phyloP scores from a whole-genome alignment of 2,888 invertebrate genomes.

The Spodoptera exigua region DNA sequence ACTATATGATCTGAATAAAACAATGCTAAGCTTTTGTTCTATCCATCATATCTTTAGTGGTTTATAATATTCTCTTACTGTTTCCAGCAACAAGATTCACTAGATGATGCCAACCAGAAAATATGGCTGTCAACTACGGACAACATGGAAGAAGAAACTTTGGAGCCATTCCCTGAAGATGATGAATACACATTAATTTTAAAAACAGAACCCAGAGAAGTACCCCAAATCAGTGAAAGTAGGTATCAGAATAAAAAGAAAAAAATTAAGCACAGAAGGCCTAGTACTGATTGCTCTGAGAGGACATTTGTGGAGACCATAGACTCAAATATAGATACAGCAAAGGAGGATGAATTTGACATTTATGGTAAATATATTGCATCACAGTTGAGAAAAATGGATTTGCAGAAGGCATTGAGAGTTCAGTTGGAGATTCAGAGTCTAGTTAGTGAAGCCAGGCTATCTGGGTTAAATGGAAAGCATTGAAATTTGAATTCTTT shows the following conservation, averaged over 20 bases:
- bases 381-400: slow-evolving; percentile 81
- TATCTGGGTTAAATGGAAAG: slow-evolving; percentile 68
- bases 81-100: slow-evolving; percentile 54
- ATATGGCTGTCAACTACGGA: slow-evolving; percentile 61
- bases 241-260: slow-evolving; percentile 68
- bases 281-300: slow-evolving; percentile 69
- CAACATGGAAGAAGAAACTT: slow-evolving; percentile 43
- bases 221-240: slow-evolving; percentile 35
- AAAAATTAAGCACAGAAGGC: slow-evolving; percentile 67
- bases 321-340: slow-evolving; percentile 58
- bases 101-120: slow-evolving; percentile 56
- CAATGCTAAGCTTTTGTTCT: too few species aligned
- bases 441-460: slow-evolving; percentile 79
- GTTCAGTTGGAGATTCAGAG: slow-evolving; percentile 82
- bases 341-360: slow-evolving; percentile 83
- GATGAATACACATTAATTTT: slow-evolving; percentile 66
- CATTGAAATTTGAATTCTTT: slow-evolving; percentile 1
- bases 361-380: slow-evolving; percentile 85
- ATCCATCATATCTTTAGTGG: too few species aligned
- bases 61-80: too few species aligned
- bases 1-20: not conserved
- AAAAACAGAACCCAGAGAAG: slow-evolving; percentile 68
- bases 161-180: slow-evolving; percentile 65
- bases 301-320: slow-evolving; percentile 63
- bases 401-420: slow-evolving; percentile 76